These are phyloP conservation scores for Syngnathus floridae DNA, from an alignment of 2,113 vertebrate species.

Conservation along the genomic window DNA sequence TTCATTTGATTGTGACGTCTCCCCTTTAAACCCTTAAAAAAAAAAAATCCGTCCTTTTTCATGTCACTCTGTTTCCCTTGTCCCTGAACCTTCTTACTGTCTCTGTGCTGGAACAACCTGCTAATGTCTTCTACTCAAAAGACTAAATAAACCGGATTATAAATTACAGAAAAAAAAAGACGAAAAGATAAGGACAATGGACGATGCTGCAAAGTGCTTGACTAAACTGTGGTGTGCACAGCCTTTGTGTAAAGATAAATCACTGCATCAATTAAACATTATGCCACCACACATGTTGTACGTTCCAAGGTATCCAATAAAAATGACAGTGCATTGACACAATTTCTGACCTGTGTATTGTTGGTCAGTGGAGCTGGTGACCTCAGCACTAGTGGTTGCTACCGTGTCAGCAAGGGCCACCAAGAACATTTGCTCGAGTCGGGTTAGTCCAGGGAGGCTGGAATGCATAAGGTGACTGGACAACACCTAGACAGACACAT, in stretches of 20 bases:
- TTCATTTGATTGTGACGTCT: background rate
- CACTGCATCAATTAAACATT: background rate
- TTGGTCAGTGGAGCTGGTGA: conserved; percentile 84
- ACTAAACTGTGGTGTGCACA: background rate
- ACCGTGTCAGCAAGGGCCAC: conserved; percentile 96
- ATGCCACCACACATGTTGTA: background rate
- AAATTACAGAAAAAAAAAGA: conserved; percentile 33
- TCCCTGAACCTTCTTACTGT: conserved; percentile 60
- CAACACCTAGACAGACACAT: conserved; percentile 70
- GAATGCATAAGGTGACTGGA: conserved; percentile 98
- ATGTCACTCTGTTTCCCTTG: conserved; percentile 23
- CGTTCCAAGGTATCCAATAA: background rate
- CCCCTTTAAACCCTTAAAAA: background rate
- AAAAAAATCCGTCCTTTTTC: background rate
- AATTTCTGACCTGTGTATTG: conserved; percentile 79
- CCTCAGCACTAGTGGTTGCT: conserved; percentile 90
- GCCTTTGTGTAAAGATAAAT: background rate
- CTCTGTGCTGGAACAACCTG: conserved; percentile 62
- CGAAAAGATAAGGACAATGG: conserved; percentile 37
- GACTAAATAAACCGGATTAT: conserved; percentile 68
- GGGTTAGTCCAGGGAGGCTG: conserved; percentile 91
- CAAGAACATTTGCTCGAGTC: conserved; percentile 97
- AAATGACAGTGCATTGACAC: background rate
- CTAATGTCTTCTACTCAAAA: conserved; percentile 53
- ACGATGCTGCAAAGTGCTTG: background rate